phyloP scores from a whole-genome alignment of 2,888 invertebrate genomes.

The Caenorhabditis sp. region DNA sequence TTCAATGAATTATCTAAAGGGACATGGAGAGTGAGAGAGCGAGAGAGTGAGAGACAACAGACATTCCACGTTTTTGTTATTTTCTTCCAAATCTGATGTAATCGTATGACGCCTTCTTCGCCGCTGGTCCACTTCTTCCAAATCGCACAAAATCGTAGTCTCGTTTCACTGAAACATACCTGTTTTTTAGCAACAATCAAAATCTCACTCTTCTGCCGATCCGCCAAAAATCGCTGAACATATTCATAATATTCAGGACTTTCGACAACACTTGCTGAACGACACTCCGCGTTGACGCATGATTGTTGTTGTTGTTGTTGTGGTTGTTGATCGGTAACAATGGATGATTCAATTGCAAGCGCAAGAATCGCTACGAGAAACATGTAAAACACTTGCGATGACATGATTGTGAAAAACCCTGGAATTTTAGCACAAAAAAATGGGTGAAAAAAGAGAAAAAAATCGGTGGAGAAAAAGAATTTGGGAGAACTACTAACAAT shows the following conservation, averaged over 20 bases:
- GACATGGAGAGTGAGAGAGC: no score
- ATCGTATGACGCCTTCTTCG: slow-evolving; percentile 43
- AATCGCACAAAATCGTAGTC: slow-evolving; percentile 48
- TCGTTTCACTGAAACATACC: slow-evolving; percentile 33
- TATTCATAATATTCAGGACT: not conserved
- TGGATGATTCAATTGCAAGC: no score
- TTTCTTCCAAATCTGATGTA: slow-evolving; percentile 46
- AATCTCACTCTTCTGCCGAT: not conserved
- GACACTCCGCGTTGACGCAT: not conserved
- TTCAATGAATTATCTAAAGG: no score
- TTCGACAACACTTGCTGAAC: not conserved
- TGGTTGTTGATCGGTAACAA: no score
- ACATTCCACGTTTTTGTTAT: not conserved
- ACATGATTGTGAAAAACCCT: no score
- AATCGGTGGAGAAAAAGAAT: no score
- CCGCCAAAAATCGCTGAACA: slow-evolving; percentile 1
- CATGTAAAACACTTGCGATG: no score
- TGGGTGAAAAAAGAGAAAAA: no score
- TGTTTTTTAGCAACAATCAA: not conserved
- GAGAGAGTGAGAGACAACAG: not conserved
- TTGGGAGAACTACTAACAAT: no score
- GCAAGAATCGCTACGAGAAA: no score
- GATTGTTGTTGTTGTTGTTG: not conserved
- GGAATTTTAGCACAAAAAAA: no score
- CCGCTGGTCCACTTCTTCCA: slow-evolving; percentile 31